Base-by-base conservation (phyloP, 2,797 vertebrate genomes). In the Characodon lateralis region DNA sequence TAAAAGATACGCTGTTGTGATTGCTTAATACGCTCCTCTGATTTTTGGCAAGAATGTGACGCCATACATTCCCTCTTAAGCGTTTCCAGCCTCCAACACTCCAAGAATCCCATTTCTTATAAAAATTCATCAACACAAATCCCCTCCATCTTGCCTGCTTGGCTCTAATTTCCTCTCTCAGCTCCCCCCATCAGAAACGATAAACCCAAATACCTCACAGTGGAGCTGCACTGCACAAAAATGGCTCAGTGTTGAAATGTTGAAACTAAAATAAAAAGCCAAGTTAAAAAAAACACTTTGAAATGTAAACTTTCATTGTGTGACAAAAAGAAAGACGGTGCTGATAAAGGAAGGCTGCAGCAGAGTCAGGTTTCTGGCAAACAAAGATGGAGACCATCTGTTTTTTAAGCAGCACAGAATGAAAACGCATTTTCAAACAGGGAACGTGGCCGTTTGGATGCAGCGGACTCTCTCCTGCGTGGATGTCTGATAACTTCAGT, bases 361-460 rank as follows among this genome's bases (percentile, higher is more conserved):
- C 39, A 9, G 72, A 26, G 56, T 41, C 0, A 5, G 6, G 14
- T 39, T 28, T 53, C 72, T 85, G 88, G 82, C 88, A 90, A 78
- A 82, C 78, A 3, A 39, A 22, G 78, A 85, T 59, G 41, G 70
- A 84, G 53, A 83, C 76, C 87, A 87, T 73, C 77, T 91, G 90
- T 79, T 83, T 65, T 46, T 41, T 39, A 72, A 71, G 71, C 82
- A 75, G 80, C 73, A 72, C 13, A 28, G 10, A 80, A 65, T 50
- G 70, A 71, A 76, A 83, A 79, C 81, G 76, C 72, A 71, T 72
- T 0, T 59, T 70, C 76, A 55, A 74, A 53, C 59, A n/a, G 66
- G 13, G n/a, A n/a, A 74, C 73, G 13, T 65, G 46, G 28, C 65
- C n/a, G 65, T 26, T 28, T 56, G 59, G 58, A 77, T 5, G 12